A percentile compares a stretch with the other conserved stretches of the same genome.
Conservation (phyloP, 2,888 invertebrate species). For the Dolichomitus sp. region DNA sequence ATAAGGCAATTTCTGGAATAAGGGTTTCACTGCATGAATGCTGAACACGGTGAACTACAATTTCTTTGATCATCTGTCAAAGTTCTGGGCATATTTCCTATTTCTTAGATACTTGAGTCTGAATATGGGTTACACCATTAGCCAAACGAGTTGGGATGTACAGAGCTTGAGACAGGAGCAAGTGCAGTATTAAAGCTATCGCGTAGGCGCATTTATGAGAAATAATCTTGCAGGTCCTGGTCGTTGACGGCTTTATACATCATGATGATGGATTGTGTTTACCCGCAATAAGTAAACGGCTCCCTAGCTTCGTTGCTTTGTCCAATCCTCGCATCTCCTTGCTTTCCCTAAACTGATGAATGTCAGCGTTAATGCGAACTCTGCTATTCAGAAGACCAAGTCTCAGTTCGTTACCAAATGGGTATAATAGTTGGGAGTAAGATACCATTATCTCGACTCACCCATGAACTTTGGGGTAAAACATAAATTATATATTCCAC, state of each 20-base stretch:
- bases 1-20: not conserved
- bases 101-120: not conserved
- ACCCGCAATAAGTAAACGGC: slow-evolving; percentile 76
- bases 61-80: not conserved
- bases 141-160: not conserved
- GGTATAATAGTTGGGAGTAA: slow-evolving; percentile 49
- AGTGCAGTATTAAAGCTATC: slow-evolving; percentile 49
- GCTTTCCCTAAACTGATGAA: slow-evolving; percentile 33
- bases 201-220: slow-evolving; percentile 18
- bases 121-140: slow-evolving; percentile 7
- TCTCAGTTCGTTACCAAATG: slow-evolving; percentile 36
- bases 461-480: slow-evolving; percentile 36
- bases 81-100: not conserved
- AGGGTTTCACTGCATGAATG: not conserved
- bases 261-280: slow-evolving; percentile 76
- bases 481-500: slow-evolving; percentile 31
- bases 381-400: slow-evolving; percentile 36
- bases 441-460: slow-evolving; percentile 49
- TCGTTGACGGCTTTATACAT: slow-evolving; percentile 12
- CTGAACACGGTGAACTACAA: not conserved
- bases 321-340: slow-evolving; percentile 34
- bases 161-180: slow-evolving; percentile 5
- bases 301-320: slow-evolving; percentile 40
- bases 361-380: slow-evolving; percentile 33
- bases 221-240: not conserved